phyloP scores from a whole-genome alignment of 2,888 invertebrate species.

The Pinctada fucata region DNA sequence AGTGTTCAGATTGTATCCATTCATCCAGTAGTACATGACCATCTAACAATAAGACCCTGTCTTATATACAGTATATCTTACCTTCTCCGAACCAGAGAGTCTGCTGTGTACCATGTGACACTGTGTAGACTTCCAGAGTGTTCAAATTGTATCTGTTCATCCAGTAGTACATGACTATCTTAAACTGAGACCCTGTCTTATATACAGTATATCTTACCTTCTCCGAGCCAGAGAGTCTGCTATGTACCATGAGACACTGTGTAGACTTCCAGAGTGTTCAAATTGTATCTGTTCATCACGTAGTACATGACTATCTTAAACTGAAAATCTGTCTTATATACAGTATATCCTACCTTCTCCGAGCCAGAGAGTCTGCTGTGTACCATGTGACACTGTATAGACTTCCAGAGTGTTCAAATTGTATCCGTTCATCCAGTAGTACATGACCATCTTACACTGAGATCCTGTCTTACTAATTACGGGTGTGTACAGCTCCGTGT shows the following conservation, averaged over 20 bases:
- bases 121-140: constrained; percentile 51
- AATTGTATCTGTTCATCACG: constrained; percentile 59
- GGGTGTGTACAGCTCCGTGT: constrained; percentile 52
- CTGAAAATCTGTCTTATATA: constrained; percentile 60
- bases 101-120: constrained; percentile 34
- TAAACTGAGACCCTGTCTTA: constrained; percentile 65
- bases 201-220: too few species aligned
- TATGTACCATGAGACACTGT: constrained; percentile 35
- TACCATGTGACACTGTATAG: constrained; percentile 36
- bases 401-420: constrained; percentile 56
- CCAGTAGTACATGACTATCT: constrained; percentile 59
- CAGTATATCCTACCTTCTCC: constrained; percentile 26
- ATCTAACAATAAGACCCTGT: too few species aligned
- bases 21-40: constrained; percentile 68
- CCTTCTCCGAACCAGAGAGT: constrained; percentile 49
- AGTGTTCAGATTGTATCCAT: constrained; percentile 55
- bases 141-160: constrained; percentile 60
- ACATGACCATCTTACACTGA: constrained; percentile 61
- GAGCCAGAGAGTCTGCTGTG: constrained; percentile 47
- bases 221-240: constrained; percentile 47
- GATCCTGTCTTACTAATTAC: constrained; percentile 59
- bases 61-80: neutral
- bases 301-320: constrained; percentile 62
- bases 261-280: constrained; percentile 56
- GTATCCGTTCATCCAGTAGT: constrained; percentile 63